These are phyloP conservation scores for Caenorhabditis macrosperma DNA, from an alignment of 2,888 invertebrate genomes.

Conservation along the genomic window DNA sequence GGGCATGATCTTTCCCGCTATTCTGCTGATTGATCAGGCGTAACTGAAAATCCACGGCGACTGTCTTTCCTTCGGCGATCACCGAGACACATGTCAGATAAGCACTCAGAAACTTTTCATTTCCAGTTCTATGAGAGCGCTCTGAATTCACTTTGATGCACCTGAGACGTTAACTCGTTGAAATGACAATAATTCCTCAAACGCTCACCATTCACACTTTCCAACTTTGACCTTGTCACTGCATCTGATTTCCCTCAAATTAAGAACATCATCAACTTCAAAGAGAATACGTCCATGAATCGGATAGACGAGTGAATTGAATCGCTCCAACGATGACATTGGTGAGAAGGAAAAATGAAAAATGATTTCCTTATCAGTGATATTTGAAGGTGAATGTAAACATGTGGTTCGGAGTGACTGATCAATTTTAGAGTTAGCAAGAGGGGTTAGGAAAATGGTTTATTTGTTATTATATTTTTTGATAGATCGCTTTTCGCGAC, in stretches of 20 bases:
- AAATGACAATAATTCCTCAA: background rate
- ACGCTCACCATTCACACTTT: background rate
- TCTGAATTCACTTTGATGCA: background rate
- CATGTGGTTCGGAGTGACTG: no score
- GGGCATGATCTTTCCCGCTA: background rate
- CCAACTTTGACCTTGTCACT: background rate
- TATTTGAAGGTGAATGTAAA: no score
- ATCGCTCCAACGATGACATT: no score
- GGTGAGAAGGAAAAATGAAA: no score
- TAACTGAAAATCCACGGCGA: background rate
- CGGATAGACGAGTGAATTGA: background rate
- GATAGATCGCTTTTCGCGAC: no score
- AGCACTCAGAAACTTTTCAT: background rate
- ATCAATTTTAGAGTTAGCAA: no score
- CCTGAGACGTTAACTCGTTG: background rate
- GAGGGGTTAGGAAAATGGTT: no score
- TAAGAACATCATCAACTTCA: background rate
- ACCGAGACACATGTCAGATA: background rate
- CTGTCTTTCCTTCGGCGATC: background rate
- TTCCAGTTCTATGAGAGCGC: background rate
- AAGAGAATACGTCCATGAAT: background rate
- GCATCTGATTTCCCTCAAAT: background rate
- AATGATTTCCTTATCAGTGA: no score
- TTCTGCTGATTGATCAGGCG: background rate
- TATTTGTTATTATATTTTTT: no score